These are phyloP conservation scores for Timema podura DNA, from an alignment of 2,888 invertebrate genomes.

Conservation along the genomic window DNA sequence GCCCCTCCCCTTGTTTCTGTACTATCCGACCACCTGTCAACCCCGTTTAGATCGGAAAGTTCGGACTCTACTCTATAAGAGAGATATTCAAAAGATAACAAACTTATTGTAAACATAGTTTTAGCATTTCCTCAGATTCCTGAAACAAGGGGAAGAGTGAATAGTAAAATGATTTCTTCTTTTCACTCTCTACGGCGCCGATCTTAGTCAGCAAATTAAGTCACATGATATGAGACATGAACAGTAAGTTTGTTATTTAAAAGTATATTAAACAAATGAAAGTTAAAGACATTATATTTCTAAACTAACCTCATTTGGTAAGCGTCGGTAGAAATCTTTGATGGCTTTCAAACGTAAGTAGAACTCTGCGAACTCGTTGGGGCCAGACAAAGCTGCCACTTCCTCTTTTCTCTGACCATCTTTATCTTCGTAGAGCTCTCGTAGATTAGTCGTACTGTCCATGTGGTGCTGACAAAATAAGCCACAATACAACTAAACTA, in stretches of 20 bases:
- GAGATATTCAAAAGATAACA: no score
- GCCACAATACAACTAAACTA: no score
- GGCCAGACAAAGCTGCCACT: conserved; percentile 89
- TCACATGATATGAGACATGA: conserved; percentile 6
- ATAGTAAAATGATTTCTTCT: no score
- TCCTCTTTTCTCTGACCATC: conserved; percentile 94
- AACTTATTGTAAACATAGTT: no score
- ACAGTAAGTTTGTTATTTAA: neutral
- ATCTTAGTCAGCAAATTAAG: no score
- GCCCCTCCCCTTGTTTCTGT: no score
- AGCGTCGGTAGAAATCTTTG: conserved; percentile 93
- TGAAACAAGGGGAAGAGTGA: no score
- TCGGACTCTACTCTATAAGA: no score
- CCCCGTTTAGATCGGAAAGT: no score
- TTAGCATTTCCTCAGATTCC: no score
- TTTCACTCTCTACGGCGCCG: no score
- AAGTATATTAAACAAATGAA: neutral
- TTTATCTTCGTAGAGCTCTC: conserved; percentile 94
- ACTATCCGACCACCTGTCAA: no score
- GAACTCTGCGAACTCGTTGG: conserved; percentile 98
- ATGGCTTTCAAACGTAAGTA: conserved; percentile 90
- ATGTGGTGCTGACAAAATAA: conserved; percentile 58
- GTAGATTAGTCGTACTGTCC: conserved; percentile 72
- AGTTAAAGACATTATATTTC: conserved; percentile 11
- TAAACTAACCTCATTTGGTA: conserved; percentile 80